Base-by-base conservation (phyloP, 2,797 vertebrate species). In the Helostoma temminkii region DNA sequence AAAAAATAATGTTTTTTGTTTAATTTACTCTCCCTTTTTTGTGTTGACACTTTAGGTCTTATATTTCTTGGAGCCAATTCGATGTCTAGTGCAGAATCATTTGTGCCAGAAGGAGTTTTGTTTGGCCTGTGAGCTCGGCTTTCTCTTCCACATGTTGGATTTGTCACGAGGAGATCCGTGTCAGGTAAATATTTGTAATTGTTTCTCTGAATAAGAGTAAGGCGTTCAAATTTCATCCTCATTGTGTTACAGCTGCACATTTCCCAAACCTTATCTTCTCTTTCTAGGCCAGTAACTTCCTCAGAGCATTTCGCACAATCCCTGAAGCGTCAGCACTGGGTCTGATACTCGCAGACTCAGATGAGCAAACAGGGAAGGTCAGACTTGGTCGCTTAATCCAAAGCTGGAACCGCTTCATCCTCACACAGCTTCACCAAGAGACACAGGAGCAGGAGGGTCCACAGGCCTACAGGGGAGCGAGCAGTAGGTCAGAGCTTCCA, bases 91-190 rank as follows among this genome's bases (percentile, higher is more conserved):
- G 32, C 98, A 99, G 93, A 98, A 98, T 84, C 98, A 99, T 84
- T 90, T 99, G 61, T 99, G 98, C 85, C 97, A 99, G 89, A 99
- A 99, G 87, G 98, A 99, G 82, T 99, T 99, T 89, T 99, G 98
- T 83, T 90, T 99, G 91, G 97, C 96, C 55, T 99, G 98, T 18
- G 98, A 99, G 84, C 93, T 99, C 5, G 98, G 98, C 3, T 96
- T 99, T 82, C 96, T 99, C 42, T 99, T 99, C 89, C 97, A 98
- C 79, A 99, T 99, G 98, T 78, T 99, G 88, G 98, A 99, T 84
- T 90, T 99, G 86, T 99, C 98, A 9, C 90, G 97, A 76, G 98
- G 98, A 66, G 97, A 98, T 80, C 98, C 98, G 8, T 99, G 98
- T 88, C 98, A 99, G 96, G 98, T 98, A 74, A 11, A 0, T 34